Percentiles rank a stretch among this genome's conserved stretches.
Evolutionary conservation across 2,888 invertebrate genomes (phyloP).

Genomic region (Onchidella celtica): DNA sequence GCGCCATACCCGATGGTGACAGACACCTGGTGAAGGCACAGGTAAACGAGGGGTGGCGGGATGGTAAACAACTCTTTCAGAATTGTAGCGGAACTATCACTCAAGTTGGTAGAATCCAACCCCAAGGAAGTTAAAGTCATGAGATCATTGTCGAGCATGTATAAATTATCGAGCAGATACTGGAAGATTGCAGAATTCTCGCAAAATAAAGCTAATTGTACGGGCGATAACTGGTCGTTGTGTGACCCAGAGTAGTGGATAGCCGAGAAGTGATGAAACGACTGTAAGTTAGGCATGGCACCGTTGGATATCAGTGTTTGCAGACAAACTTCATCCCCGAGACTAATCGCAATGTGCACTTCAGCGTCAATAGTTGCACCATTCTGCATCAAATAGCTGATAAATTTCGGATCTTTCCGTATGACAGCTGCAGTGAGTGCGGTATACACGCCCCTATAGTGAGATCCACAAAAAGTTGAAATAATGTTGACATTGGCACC

Average conservation of each 20-base stretch:
- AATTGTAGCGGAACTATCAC: background rate
- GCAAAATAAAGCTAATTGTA: background rate
- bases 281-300: background rate
- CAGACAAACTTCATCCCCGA: background rate
- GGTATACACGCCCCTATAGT: background rate
- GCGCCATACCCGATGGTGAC: background rate
- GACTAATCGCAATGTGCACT: background rate
- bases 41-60: background rate
- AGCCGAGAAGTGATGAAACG: background rate
- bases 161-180: background rate
- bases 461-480: background rate
- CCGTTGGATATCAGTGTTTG: background rate
- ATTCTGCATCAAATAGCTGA: background rate
- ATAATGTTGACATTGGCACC: background rate
- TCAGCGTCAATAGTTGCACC: background rate
- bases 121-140: background rate
- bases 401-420: background rate
- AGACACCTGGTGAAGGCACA: background rate
- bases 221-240: background rate
- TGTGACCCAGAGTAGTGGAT: background rate
- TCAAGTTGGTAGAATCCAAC: no score
- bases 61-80: background rate
- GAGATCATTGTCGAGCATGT: background rate
- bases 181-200: background rate
- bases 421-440: background rate